Evolutionary conservation across 2,113 vertebrate genomes (phyloP), one percentile per base, ranked within the genome.

Genomic region (Philantomba maxwellii): DNA sequence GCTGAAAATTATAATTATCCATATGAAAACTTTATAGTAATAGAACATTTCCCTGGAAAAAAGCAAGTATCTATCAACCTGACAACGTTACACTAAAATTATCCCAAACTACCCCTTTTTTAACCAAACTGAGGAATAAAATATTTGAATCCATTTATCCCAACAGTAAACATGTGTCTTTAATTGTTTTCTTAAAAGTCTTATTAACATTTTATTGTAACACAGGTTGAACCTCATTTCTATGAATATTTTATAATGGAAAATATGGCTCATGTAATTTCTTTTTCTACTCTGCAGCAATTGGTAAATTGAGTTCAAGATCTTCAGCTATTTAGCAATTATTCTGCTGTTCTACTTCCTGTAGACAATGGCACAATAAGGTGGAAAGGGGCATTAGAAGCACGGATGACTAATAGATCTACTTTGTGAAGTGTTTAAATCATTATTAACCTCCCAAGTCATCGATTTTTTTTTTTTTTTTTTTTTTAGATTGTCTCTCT

Each of bases 231-330:
- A 95, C 15, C 26, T 87, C 89, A 81, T 90, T 87, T 93, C 28
- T 85, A 92, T 96, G 62, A 96, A 82, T 90, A 95, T n/a, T n/a
- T 97, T 78, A 84, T 96, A 86, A 98, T 77, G 26, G 30, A 92
- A 97, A 93, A 36, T 60, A 58, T 66, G 21, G 49, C 36, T 80
- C 36, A 96, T 23, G 43, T 30, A 95, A 92, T 89, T 62, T 95
- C 66, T 97, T 88, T 89, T 89, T 82, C 53, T 95, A 81, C 33
- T 70, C 77, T 73, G 90, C 89, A 95, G 89, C 90, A 89, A 55
- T 36, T 97, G 87, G 95, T 88, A 97, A 97, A 98, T 97, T 58
- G 64, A 95, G 66, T 97, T 97, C 97, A 97, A 94, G 80, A 94
- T 95, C 80, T 97, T 87, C 78, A 96, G 66, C 92, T 95, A 91